Percentiles rank a stretch among this genome's conserved stretches.
phyloP scores from a whole-genome alignment of 2,888 invertebrate genomes.

The Catocala sponsa region DNA sequence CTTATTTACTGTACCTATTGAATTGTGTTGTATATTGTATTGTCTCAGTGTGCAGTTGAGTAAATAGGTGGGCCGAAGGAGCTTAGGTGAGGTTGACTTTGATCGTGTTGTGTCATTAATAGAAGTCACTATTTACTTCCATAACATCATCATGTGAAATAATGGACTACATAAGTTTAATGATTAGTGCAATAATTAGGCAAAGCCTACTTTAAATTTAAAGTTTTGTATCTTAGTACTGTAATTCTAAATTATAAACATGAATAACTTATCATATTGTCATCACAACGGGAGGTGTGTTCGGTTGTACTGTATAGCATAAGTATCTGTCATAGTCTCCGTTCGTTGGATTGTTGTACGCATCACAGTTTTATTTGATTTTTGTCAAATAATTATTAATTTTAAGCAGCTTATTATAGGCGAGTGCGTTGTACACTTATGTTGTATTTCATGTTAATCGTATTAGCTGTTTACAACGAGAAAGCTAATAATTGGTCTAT shows the following conservation, averaged over 20 bases:
- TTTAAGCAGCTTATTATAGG: slow-evolving; percentile 64
- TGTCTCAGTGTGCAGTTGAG: slow-evolving; percentile 57
- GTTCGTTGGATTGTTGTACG: slow-evolving; percentile 54
- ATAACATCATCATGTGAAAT: slow-evolving; percentile 76
- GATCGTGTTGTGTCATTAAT: slow-evolving; percentile 41
- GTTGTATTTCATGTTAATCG: slow-evolving; percentile 41
- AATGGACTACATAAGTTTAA: slow-evolving; percentile 78
- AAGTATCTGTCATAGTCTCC: slow-evolving; percentile 48
- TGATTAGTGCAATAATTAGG: slow-evolving; percentile 85
- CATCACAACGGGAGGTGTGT: slow-evolving; percentile 51
- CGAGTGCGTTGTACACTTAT: slow-evolving; percentile 47
- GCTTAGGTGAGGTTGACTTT: slow-evolving; percentile 46
- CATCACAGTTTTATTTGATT: slow-evolving; percentile 60
- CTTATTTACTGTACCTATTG: slow-evolving; percentile 34
- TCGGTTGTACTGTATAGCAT: slow-evolving; percentile 58
- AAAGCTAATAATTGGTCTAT: slow-evolving; percentile 28
- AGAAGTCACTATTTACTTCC: slow-evolving; percentile 68
- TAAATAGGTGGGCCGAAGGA: slow-evolving; percentile 47
- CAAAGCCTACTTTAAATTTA: slow-evolving; percentile 83
- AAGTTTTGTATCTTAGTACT: slow-evolving; percentile 81
- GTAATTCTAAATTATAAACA: slow-evolving; percentile 72
- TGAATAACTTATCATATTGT: slow-evolving; percentile 52
- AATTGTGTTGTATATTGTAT: slow-evolving; percentile 25
- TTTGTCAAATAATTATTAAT: slow-evolving; percentile 61
- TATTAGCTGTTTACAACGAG: slow-evolving; percentile 44